Base-by-base conservation (phyloP, 2,888 invertebrate genomes). In the Lasioglossum figueresi region DNA sequence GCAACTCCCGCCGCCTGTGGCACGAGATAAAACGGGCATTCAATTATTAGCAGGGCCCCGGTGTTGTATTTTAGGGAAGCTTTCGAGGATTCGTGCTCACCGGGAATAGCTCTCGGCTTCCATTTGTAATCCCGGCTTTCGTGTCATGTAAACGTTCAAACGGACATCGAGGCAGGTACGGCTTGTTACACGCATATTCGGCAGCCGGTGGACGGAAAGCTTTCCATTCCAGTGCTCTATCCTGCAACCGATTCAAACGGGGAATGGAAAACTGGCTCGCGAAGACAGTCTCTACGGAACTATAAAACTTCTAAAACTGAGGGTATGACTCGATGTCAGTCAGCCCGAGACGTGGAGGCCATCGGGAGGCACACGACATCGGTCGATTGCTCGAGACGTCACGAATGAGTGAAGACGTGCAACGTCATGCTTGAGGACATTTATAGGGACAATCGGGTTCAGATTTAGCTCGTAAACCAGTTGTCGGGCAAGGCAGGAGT, bases 71-170 rank as follows among this genome's bases (percentile, higher is more conserved):
- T 68, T 48, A 76, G 79, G 70, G 48, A n/a, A 66, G 81, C 73
- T 81, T 85, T 83, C 82, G 82, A 86, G 83, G 80, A 85, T 89
- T 88, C 89, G 89, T 89, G 89, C 79, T 76, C 79, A 66, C 79
- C 48, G 76, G 84, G 82, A 88, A 85, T 86, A 80, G 80, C 83
- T 82, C 73, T 71, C 52, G 79, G 82, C 63, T 80, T 77, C 84
- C 83, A 89, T 89, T 89, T 86, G 88, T 81, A 87, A 89, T 88
- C 88, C 85, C 80, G 76, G 85, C 87, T 85, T 89, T 87, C 90
- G 90, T 88, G 89, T 90, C 90, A 71, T 85, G 87, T 90, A 90
- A 89, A 89, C 89, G 88, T 89, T 88, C 78, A 82, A 85, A 79
- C 89, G 83, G 88, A 88, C 89, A 85, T 88, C 86, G 89, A 82